phyloP scores from a whole-genome alignment of 2,888 invertebrate species.

The Pardosa pseudoannulata region DNA sequence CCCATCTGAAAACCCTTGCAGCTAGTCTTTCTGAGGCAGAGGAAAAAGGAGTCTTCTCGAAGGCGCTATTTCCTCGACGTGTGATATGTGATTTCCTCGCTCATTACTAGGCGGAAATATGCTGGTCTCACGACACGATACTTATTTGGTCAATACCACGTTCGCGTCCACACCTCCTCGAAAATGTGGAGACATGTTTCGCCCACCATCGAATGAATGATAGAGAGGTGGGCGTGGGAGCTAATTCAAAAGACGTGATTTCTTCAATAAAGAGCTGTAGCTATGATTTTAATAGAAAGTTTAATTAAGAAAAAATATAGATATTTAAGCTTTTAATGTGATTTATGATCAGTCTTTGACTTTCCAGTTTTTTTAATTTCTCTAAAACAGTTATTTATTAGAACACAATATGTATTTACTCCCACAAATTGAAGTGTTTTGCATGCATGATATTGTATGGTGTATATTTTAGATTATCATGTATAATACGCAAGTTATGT shows the following conservation, averaged over 20 bases:
- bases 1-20: neutral
- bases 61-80: conserved; percentile 34
- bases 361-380: too few species aligned
- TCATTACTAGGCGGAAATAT: conserved; percentile 54
- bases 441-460: too few species aligned
- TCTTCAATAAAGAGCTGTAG: too few species aligned
- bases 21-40: neutral
- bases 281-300: too few species aligned
- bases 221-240: neutral
- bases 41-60: conserved; percentile 10
- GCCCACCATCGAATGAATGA: neutral
- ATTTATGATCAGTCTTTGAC: too few species aligned
- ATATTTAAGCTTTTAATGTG: too few species aligned
- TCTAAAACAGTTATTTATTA: too few species aligned
- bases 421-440: too few species aligned
- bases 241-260: neutral
- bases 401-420: too few species aligned
- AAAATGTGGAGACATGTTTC: neutral
- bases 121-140: conserved; percentile 42
- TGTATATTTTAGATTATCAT: too few species aligned
- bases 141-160: conserved; percentile 28
- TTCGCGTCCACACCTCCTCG: conserved; percentile 9
- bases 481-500: too few species aligned
- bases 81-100: conserved; percentile 46
- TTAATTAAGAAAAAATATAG: too few species aligned